Conservation (phyloP, 2,797 vertebrate genomes). For the Scolopax rusticola region DNA sequence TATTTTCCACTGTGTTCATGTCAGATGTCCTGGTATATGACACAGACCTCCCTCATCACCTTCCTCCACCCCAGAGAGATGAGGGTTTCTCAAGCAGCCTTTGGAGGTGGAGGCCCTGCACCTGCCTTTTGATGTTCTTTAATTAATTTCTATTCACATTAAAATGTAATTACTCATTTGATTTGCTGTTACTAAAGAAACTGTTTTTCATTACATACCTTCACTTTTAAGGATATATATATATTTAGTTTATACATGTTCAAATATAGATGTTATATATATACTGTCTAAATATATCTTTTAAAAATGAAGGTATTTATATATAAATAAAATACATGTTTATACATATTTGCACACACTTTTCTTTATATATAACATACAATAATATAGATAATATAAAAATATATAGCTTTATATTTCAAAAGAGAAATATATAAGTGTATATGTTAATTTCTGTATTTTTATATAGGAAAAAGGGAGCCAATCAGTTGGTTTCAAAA, state of each 20-base stretch:
- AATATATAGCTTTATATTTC: neutral
- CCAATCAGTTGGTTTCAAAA: neutral
- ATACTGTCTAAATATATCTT: neutral
- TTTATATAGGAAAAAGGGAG: neutral
- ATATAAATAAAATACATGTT: neutral
- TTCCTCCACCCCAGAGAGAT: neutral
- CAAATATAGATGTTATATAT: neutral
- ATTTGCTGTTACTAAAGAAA: neutral
- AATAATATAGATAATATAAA: neutral
- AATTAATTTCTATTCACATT: neutral
- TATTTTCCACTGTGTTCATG: neutral
- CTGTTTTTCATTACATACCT: neutral
- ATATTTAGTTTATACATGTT: neutral
- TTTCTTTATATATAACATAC: neutral
- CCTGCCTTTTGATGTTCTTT: neutral
- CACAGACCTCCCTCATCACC: fast-evolving
- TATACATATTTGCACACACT: neutral
- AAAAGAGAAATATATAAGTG: neutral
- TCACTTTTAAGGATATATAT: neutral
- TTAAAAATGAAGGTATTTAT: neutral
- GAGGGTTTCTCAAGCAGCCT: neutral
- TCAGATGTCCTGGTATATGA: neutral
- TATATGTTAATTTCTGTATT: fast-evolving
- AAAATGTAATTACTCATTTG: neutral
- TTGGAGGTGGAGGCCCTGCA: neutral